Evolutionary conservation across 2,113 vertebrate species (phyloP).

Genomic region (Ranitomeya variabilis): DNA sequence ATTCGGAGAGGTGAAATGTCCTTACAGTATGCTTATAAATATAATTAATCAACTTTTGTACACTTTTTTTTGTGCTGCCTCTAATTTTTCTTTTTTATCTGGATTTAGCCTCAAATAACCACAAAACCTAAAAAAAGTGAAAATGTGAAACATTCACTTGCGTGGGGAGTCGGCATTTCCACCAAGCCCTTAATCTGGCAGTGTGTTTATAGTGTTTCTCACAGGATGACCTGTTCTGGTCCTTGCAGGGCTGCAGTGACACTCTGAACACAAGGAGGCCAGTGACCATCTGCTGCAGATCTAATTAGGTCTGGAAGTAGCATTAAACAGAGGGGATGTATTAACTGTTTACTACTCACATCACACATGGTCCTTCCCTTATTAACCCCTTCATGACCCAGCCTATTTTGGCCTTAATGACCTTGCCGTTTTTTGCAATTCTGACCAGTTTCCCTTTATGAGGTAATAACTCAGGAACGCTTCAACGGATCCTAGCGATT

Average conservation of each 20-base stretch:
- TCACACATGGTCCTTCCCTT: too few relatives aligned
- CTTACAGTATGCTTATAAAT: too few relatives aligned
- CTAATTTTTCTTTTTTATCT: too few relatives aligned
- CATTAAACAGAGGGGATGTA: conserved; percentile 31
- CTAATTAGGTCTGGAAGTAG: conserved; percentile 38
- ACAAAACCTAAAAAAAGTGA: neutral
- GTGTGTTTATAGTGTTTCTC: neutral
- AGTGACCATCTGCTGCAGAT: conserved; percentile 43
- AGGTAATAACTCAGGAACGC: too few relatives aligned
- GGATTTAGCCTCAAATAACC: neutral
- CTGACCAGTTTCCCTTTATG: too few relatives aligned
- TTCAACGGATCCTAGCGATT: too few relatives aligned
- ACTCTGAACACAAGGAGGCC: conserved; percentile 20
- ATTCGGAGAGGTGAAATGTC: too few relatives aligned
- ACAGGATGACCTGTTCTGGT: conserved; percentile 30
- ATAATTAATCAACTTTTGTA: too few relatives aligned
- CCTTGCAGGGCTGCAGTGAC: conserved; percentile 23
- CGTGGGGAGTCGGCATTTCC: neutral
- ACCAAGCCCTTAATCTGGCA: conserved; percentile 8
- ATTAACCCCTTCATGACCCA: neutral
- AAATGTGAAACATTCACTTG: neutral
- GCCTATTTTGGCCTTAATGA: too few relatives aligned
- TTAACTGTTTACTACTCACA: neutral
- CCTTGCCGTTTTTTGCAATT: too few relatives aligned
- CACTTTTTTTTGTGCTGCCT: too few relatives aligned